Evolutionary conservation across 2,888 invertebrate species (phyloP), one percentile per base, ranked within the genome.

Genomic region (Pristionchus entomophagus): DNA sequence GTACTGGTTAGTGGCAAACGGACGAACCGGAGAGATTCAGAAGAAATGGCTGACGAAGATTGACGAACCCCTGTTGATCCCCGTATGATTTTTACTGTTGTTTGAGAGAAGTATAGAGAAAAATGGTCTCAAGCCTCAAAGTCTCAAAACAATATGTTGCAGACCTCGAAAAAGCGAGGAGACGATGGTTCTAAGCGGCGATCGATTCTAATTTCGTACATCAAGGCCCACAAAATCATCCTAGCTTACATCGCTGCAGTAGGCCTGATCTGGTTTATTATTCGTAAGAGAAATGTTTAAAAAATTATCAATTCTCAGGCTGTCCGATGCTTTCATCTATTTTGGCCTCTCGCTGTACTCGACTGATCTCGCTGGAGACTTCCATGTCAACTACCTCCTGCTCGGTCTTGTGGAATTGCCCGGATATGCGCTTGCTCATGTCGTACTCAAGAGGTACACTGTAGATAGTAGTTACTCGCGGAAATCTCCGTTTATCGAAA

Each of bases 301-400:
- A 56, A 56, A 41, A 12, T 0, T 3, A 35, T 69, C n/a, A 22
- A 41, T 14, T n/a, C 22, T 5, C 86, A 89, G 89, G 91, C 88
- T 89, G n/a, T 87, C 86, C 22, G 90, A 90, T 84, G 89, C 88
- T 8, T 90, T 92, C 86, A 90, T 92, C 86, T 93, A 92, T 87
- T 93, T 92, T 86, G 93, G 92, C 10, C 87, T 93, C 45, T 91
- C 91, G 14, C 86, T 92, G 51, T 92, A 91, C 87, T 89, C 89
- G 35, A 91, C 90, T 22, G 87, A 90, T 38, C 84, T 92, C 29
- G 90, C 90, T 35, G 92, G 85, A 12, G 90, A 92, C 84, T 86
- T 88, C 17, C 92, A 92, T 77, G 81, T 91, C 29, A 92, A 92
- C 86, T 92, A 91, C 84, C 69, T 91, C 19, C 86, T 91, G 2